Conservation (phyloP, 2,888 invertebrate genomes). For the Drosophila dives region DNA sequence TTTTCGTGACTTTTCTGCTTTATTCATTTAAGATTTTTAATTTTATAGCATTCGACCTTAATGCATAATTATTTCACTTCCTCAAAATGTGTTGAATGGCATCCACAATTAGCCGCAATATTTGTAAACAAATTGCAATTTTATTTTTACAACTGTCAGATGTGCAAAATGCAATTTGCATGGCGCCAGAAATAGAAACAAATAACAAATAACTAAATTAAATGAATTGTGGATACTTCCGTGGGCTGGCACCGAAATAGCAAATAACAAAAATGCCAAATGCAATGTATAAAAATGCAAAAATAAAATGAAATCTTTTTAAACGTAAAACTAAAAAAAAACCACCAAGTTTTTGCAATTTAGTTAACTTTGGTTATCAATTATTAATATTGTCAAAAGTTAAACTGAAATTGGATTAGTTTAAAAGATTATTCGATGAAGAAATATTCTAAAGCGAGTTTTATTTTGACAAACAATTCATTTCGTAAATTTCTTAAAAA, state of each 20-base stretch:
- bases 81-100: background rate
- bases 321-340: constrained; percentile 1
- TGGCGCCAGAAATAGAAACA: constrained; percentile 54
- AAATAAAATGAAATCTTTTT: background rate
- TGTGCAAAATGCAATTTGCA: constrained; percentile 57
- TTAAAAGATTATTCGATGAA: background rate
- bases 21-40: background rate
- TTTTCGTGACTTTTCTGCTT: background rate
- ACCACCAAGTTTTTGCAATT: background rate
- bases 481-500: background rate
- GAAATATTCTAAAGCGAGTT: background rate
- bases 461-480: background rate
- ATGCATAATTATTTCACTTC: constrained; percentile 8
- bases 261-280: constrained; percentile 24
- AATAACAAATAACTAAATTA: constrained; percentile 7
- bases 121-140: constrained; percentile 39
- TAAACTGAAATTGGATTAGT: background rate
- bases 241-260: constrained; percentile 55
- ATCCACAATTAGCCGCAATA: constrained; percentile 8
- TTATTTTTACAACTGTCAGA: constrained; percentile 60
- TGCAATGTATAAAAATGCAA: constrained; percentile 20
- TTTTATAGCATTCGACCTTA: background rate
- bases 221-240: constrained; percentile 52
- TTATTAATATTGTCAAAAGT: background rate
- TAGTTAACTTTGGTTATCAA: background rate